Evolutionary conservation across 2,113 vertebrate genomes (phyloP).

Genomic region (Galbula dea): DNA sequence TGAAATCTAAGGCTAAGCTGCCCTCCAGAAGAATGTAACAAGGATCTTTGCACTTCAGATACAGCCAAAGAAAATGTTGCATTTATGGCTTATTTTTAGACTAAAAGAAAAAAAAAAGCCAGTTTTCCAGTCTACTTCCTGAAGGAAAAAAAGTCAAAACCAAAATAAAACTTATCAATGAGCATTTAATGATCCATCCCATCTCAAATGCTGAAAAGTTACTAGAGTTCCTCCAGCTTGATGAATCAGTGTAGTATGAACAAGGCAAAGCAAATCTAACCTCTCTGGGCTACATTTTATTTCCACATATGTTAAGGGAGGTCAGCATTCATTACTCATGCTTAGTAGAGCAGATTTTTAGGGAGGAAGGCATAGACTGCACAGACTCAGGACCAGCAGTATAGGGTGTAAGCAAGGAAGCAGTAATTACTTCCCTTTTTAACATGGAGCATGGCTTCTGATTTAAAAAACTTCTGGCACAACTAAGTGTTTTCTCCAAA

Average conservation of each 20-base stretch:
- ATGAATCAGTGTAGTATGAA: neutral
- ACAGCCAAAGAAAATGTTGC: neutral
- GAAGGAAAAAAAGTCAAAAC: neutral
- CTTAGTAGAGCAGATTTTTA: neutral
- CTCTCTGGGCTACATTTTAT: neutral
- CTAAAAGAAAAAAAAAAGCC: neutral
- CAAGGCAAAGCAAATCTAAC: neutral
- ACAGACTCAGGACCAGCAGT: neutral
- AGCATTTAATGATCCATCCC: neutral
- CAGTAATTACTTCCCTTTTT: neutral
- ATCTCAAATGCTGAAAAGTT: neutral
- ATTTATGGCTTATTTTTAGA: neutral
- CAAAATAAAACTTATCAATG: neutral
- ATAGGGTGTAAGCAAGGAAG: neutral
- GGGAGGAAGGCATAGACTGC: neutral
- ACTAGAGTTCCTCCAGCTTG: neutral
- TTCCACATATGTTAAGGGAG: neutral
- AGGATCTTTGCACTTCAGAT: neutral
- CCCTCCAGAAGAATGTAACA: neutral
- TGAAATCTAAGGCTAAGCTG: constrained; percentile 9
- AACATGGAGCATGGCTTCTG: neutral
- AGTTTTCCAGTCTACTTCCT: neutral
- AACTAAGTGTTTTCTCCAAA: neutral
- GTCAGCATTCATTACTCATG: neutral
- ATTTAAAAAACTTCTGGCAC: neutral